Percentiles rank a stretch among this genome's conserved stretches.
phyloP scores from a whole-genome alignment of 2,797 vertebrate species.

The Limosa lapponica region DNA sequence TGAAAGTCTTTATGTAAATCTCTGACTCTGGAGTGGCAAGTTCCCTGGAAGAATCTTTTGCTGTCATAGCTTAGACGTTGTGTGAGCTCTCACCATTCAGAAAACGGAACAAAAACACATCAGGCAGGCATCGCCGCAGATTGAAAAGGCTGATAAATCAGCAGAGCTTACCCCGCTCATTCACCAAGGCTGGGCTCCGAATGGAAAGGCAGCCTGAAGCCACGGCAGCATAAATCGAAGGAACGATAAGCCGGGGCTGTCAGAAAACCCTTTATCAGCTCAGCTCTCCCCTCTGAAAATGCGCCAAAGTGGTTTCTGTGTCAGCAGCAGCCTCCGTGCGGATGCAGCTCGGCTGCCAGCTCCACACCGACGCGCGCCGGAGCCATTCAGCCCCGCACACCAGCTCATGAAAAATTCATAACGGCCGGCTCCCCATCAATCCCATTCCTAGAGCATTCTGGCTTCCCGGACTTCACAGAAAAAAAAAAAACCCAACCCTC shows the following conservation, averaged over 20 bases:
- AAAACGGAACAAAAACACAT: slow-evolving; percentile 54
- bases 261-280: slow-evolving; percentile 65
- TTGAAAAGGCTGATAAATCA: slow-evolving; percentile 7
- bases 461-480: neutral
- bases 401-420: slow-evolving; percentile 89
- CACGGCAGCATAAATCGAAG: slow-evolving; percentile 1
- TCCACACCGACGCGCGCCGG: slow-evolving; percentile 74
- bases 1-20: slow-evolving; percentile 94
- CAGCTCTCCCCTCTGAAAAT: slow-evolving; percentile 60
- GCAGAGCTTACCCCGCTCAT: slow-evolving; percentile 29
- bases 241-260: slow-evolving; percentile 52
- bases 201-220: slow-evolving; percentile 47
- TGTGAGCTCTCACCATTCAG: slow-evolving; percentile 65
- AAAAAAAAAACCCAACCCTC: neutral
- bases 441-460: slow-evolving; percentile 47
- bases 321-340: slow-evolving; percentile 79
- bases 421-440: slow-evolving; percentile 67
- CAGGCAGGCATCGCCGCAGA: slow-evolving; percentile 39
- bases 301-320: slow-evolving; percentile 70
- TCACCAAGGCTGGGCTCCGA: slow-evolving; percentile 31
- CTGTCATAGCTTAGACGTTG: slow-evolving; percentile 83
- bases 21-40: slow-evolving; percentile 84
- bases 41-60: slow-evolving; percentile 83
- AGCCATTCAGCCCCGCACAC: slow-evolving; percentile 85
- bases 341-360: slow-evolving; percentile 75